These are phyloP conservation scores for Colistium nudipinnis DNA, from an alignment of 2,113 vertebrate species.

Conservation along the genomic window DNA sequence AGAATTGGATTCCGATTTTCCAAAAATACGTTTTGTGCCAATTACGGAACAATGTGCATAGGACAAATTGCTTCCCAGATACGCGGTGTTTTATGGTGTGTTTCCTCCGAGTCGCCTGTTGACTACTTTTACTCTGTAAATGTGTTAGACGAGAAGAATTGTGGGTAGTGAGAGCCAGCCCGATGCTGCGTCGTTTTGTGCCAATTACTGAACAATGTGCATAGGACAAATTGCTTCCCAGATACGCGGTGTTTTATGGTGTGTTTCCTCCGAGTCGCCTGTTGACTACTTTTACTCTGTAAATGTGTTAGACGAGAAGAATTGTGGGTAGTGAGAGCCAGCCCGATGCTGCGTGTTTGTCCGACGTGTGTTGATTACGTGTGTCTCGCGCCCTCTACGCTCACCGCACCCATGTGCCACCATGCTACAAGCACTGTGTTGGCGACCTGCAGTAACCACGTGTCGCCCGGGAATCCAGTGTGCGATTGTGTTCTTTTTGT, in stretches of 20 bases:
- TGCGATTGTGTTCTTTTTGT: slow-evolving; percentile 67
- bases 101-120: slow-evolving; percentile 59
- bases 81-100: slow-evolving; percentile 65
- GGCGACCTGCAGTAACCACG: slow-evolving; percentile 64
- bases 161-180: slow-evolving; percentile 56
- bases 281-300: slow-evolving; percentile 45
- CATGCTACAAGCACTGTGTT: slow-evolving; percentile 68
- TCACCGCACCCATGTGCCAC: slow-evolving; percentile 55
- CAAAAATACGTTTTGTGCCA: slow-evolving; percentile 61
- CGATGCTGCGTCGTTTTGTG: too few relatives aligned
- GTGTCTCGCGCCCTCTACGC: slow-evolving; percentile 42
- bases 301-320: slow-evolving; percentile 65
- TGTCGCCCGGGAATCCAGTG: slow-evolving; percentile 67
- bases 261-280: slow-evolving; percentile 61
- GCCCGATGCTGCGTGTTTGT: slow-evolving; percentile 62
- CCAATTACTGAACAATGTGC: slow-evolving; percentile 67
- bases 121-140: slow-evolving; percentile 43
- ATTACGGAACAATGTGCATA: slow-evolving; percentile 61
- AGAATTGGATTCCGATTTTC: slow-evolving; percentile 30
- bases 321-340: slow-evolving; percentile 56
- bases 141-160: slow-evolving; percentile 65
- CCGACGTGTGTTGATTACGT: slow-evolving; percentile 63
- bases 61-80: slow-evolving; percentile 60
- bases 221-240: slow-evolving; percentile 53
- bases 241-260: slow-evolving; percentile 67